These are phyloP conservation scores for Nomada fabriciana DNA, from an alignment of 2,888 invertebrate species.

Conservation along the genomic window DNA sequence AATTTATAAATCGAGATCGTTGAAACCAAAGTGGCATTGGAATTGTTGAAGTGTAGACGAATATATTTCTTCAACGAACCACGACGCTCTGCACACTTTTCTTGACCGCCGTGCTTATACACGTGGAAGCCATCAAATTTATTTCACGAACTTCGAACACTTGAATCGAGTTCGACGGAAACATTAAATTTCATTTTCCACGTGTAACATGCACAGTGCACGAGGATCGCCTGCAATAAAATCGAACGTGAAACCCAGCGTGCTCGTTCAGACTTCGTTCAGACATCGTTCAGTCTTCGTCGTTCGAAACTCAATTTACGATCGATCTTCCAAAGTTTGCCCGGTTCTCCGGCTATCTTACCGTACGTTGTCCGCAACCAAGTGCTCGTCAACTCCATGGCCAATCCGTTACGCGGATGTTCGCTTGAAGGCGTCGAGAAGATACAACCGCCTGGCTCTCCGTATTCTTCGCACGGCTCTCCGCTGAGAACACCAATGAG, in stretches of 20 bases:
- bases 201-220: not conserved
- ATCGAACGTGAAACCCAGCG: not conserved
- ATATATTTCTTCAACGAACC: too few species aligned
- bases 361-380: constrained; percentile 28
- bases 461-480: constrained; percentile 77
- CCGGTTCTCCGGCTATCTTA: constrained; percentile 41
- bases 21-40: too few species aligned
- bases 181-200: too few species aligned
- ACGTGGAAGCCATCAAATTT: too few species aligned
- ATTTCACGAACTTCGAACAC: too few species aligned
- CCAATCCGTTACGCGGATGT: constrained; percentile 56
- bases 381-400: not conserved
- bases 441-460: constrained; percentile 75
- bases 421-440: constrained; percentile 77
- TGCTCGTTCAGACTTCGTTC: too few species aligned
- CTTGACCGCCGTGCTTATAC: too few species aligned
- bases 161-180: too few species aligned
- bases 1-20: too few species aligned
- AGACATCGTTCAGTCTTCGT: too few species aligned
- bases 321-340: constrained; percentile 11
- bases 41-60: too few species aligned
- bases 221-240: not conserved
- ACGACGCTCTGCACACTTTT: too few species aligned
- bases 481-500: constrained; percentile 78
- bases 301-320: not conserved